Conservation (phyloP, 2,113 vertebrate genomes). For the Raja brachyura region DNA sequence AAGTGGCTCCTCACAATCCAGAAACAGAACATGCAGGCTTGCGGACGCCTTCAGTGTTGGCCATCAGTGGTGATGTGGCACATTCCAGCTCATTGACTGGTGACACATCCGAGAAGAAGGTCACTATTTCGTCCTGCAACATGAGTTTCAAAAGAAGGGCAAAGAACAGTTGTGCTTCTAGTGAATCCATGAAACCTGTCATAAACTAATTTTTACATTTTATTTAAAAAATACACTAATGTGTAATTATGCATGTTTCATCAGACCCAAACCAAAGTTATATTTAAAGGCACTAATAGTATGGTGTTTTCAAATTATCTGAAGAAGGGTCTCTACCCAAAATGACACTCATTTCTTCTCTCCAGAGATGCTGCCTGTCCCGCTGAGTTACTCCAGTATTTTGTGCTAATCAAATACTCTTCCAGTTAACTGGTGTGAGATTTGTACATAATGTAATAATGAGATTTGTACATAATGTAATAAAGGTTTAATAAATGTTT, state of each 20-base stretch:
- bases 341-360: too few relatives aligned
- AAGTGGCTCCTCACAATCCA: too few relatives aligned
- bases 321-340: too few relatives aligned
- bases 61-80: not conserved
- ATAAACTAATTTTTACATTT: not conserved
- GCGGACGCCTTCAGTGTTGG: too few relatives aligned
- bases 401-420: not conserved
- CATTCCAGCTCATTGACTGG: not conserved
- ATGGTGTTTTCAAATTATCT: too few relatives aligned
- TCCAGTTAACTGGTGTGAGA: not conserved
- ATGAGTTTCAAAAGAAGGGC: too few relatives aligned
- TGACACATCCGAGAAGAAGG: not conserved
- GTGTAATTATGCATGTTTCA: not conserved
- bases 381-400: too few relatives aligned
- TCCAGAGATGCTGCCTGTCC: too few relatives aligned
- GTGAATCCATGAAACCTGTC: not conserved
- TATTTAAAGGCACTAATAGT: not conserved
- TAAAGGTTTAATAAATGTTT: not conserved
- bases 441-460: not conserved
- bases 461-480: not conserved
- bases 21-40: too few relatives aligned
- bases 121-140: not conserved
- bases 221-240: not conserved
- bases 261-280: not conserved
- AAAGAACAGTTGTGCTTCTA: not conserved